A percentile compares a stretch with the other conserved stretches of the same genome.
Evolutionary conservation across 1,140 invertebrate species (phyloP).

Genomic region (Drosophila ironensis): DNA sequence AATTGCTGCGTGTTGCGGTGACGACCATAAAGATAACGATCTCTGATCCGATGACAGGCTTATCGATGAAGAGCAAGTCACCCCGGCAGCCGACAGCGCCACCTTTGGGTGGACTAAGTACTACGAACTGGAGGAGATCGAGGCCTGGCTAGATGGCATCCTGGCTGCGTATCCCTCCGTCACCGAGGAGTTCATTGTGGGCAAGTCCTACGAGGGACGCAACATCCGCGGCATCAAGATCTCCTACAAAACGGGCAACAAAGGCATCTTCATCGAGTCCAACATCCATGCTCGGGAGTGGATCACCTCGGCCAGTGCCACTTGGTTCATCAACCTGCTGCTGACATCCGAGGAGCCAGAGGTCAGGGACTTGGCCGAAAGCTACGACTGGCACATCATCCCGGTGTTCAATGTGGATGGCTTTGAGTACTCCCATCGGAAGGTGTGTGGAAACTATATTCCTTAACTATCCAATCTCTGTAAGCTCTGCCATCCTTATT

Average conservation of each 20-base stretch:
- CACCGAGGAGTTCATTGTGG: conserved; percentile 67
- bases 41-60: conserved; percentile 37
- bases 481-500: neutral
- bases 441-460: conserved; percentile 36
- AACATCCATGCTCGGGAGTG: conserved; percentile 84
- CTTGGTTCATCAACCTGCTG: conserved; percentile 84
- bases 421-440: conserved; percentile 85
- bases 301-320: conserved; percentile 84
- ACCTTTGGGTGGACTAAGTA: conserved; percentile 82
- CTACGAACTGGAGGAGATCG: conserved; percentile 82
- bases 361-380: conserved; percentile 80
- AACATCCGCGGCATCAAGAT: conserved; percentile 85
- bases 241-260: conserved; percentile 83
- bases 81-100: conserved; percentile 33
- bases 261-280: conserved; percentile 84
- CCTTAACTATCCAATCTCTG: neutral
- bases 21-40: conserved; percentile 39
- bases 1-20: conserved; percentile 10
- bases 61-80: conserved; percentile 65
- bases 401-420: conserved; percentile 90
- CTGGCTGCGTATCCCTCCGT: conserved; percentile 63
- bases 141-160: conserved; percentile 82
- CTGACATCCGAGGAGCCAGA: conserved; percentile 66
- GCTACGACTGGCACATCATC: conserved; percentile 86
- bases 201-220: conserved; percentile 84